Evolutionary conservation across 2,888 invertebrate species (phyloP).

Genomic region (Chirona hameri): DNA sequence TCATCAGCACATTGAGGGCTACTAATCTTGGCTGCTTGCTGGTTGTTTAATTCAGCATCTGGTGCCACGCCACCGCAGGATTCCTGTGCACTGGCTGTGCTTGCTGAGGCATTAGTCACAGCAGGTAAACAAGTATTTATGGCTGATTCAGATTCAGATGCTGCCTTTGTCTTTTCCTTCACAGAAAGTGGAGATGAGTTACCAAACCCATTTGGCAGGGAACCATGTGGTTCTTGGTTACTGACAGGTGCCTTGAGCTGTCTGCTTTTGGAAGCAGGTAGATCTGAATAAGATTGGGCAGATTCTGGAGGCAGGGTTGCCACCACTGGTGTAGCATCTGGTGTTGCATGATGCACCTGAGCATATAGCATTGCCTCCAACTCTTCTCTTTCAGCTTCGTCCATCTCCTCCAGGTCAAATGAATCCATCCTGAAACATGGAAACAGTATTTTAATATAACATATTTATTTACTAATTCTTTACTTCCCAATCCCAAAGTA

Average conservation of each 20-base stretch:
- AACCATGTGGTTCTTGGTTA: neutral
- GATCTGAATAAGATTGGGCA: no score
- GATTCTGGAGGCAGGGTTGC: neutral
- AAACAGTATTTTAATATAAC: no score
- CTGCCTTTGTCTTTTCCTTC: neutral
- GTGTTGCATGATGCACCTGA: neutral
- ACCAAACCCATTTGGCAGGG: neutral
- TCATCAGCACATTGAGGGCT: no score
- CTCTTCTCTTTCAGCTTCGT: neutral
- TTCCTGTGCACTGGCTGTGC: no score
- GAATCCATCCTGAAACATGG: no score
- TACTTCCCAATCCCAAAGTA: no score
- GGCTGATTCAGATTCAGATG: neutral
- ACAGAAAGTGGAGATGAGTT: neutral
- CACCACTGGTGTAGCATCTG: neutral
- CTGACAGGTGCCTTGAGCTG: neutral
- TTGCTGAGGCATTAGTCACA: no score
- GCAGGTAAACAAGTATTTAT: neutral
- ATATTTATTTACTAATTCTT: no score
- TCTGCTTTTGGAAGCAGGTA: neutral
- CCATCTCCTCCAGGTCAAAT: conserved; percentile 1
- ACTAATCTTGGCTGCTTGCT: no score
- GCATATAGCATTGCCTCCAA: neutral
- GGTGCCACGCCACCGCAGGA: no score
- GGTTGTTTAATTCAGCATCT: no score